phyloP scores from a whole-genome alignment of 53 echinoderm and acorn worm species.

The Paelopatides confundens region DNA sequence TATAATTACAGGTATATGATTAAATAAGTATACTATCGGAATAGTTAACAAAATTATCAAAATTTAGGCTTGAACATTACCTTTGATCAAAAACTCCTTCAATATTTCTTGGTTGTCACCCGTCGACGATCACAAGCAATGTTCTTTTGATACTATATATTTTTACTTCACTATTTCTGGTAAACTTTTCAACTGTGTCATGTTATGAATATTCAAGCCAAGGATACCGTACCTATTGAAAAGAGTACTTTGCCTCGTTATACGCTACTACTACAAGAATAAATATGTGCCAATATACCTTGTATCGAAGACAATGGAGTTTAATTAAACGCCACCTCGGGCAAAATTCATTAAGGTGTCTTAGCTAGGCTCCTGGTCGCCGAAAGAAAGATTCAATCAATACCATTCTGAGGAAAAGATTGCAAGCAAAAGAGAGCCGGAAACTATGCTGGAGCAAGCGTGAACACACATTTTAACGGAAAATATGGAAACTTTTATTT shows the following conservation, averaged over 20 bases:
- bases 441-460: no score
- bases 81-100: background rate
- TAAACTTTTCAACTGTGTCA: background rate
- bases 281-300: background rate
- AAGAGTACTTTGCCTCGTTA: background rate
- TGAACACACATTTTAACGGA: no score
- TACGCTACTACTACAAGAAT: background rate
- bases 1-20: no score
- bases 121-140: background rate
- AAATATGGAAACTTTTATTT: no score
- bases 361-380: slow-evolving; percentile 14
- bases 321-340: slow-evolving; percentile 35
- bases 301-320: slow-evolving; percentile 10
- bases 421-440: background rate
- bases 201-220: background rate
- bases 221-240: background rate
- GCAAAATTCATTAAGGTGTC: slow-evolving; percentile 41
- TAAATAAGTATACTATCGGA: no score
- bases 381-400: slow-evolving; percentile 31
- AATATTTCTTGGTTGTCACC: background rate
- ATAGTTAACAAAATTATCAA: no score
- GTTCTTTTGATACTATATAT: background rate
- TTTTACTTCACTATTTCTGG: background rate
- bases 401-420: slow-evolving; percentile 2
- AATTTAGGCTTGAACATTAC: no score